These are phyloP conservation scores for Chaetorhynchus papuensis DNA, from an alignment of 2,113 vertebrate species.

Conservation along the genomic window DNA sequence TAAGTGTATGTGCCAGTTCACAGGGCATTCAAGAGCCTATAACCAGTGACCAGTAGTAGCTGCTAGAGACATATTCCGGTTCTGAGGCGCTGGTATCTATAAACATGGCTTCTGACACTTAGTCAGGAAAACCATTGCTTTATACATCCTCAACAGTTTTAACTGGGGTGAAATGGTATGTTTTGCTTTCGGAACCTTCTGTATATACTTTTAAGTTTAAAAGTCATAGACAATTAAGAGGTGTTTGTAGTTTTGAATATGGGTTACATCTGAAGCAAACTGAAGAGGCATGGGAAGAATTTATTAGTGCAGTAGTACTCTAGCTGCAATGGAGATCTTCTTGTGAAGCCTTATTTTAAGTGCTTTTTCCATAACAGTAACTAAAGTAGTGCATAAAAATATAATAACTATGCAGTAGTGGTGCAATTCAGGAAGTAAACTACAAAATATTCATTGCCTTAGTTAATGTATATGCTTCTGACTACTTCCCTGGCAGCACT, in stretches of 20 bases:
- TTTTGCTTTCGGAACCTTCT: background rate
- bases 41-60: too few relatives aligned
- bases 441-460: background rate
- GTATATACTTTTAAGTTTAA: background rate
- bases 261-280: background rate
- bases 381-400: slow-evolving; percentile 28
- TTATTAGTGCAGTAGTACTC: background rate
- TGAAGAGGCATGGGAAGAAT: background rate
- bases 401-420: background rate
- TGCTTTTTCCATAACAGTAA: background rate
- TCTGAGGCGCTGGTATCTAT: background rate
- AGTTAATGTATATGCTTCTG: background rate
- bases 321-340: background rate
- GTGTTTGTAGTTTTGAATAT: background rate
- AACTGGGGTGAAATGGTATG: background rate
- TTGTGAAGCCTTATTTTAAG: background rate
- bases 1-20: background rate
- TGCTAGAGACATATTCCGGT: background rate
- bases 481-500: background rate
- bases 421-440: slow-evolving; percentile 1
- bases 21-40: background rate
- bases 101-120: background rate
- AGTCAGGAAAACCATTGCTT: background rate
- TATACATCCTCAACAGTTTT: background rate
- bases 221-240: background rate